Evolutionary conservation across 2,113 vertebrate species (phyloP).

Genomic region (Cercocebus atys): DNA sequence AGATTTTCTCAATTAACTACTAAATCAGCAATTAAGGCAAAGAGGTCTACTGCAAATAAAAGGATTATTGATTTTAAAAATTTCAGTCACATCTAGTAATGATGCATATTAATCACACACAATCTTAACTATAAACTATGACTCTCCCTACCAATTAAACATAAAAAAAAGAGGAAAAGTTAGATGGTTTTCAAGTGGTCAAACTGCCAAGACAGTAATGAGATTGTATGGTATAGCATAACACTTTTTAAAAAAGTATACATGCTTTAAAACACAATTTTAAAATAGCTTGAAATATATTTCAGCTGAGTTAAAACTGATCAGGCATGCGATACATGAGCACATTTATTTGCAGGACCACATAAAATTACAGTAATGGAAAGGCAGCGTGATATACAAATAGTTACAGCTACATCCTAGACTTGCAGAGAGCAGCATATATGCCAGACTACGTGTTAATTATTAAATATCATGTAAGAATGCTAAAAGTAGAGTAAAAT

Average conservation of each 20-base stretch:
- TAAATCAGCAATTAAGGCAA: conserved; percentile 58
- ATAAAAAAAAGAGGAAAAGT: conserved; percentile 32
- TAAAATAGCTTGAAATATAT: background rate
- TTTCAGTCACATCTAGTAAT: conserved; percentile 47
- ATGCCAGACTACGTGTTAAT: background rate
- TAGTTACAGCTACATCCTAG: background rate
- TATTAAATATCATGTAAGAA: background rate
- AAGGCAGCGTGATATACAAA: background rate
- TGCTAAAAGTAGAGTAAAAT: background rate
- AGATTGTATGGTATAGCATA: background rate
- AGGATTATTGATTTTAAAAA: conserved; percentile 60
- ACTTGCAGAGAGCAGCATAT: background rate
- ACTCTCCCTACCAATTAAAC: conserved; percentile 3
- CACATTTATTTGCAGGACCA: background rate
- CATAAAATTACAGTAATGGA: background rate
- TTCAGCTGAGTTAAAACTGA: background rate
- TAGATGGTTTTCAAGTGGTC: conserved; percentile 57
- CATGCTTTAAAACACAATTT: background rate
- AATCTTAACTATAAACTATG: conserved; percentile 38
- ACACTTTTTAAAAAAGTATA: background rate
- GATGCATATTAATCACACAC: conserved; percentile 53
- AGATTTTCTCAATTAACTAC: conserved; percentile 66
- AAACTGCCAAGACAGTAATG: conserved; percentile 1
- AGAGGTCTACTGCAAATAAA: conserved; percentile 52
- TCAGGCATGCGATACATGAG: background rate